A percentile compares a stretch with the other conserved stretches of the same genome.
Conservation (phyloP, 2,113 vertebrate species). For the Lophotis ruficrista region DNA sequence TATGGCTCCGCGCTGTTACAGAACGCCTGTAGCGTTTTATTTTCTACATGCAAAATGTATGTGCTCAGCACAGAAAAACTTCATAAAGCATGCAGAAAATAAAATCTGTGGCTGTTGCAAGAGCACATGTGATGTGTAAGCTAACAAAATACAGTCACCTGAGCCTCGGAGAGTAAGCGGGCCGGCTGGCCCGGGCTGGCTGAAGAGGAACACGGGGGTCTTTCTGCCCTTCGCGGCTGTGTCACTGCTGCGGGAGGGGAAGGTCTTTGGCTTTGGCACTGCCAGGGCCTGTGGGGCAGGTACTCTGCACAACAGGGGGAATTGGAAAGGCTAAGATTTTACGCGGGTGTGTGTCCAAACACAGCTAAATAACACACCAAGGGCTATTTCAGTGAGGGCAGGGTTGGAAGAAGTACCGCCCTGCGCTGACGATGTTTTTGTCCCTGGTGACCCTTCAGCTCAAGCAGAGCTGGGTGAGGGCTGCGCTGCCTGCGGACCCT, state of each 20-base stretch:
- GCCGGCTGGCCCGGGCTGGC: neutral
- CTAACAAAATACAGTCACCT: neutral
- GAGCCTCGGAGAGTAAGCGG: accelerated
- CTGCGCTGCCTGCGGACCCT: neutral
- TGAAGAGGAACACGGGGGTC: accelerated
- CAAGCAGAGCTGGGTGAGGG: neutral
- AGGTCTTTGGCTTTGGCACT: neutral
- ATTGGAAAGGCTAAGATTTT: accelerated
- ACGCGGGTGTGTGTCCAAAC: neutral
- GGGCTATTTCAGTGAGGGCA: neutral
- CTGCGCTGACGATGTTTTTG: neutral
- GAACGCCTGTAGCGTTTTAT: neutral
- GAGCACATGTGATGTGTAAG: neutral
- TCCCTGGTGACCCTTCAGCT: neutral
- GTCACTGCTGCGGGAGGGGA: neutral
- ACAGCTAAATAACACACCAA: accelerated
- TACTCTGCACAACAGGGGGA: neutral
- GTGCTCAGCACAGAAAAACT: neutral
- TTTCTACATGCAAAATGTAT: neutral
- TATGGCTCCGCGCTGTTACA: accelerated
- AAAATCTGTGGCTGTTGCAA: neutral
- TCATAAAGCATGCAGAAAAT: neutral
- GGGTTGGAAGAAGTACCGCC: neutral
- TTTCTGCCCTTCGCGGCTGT: neutral
- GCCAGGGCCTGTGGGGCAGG: neutral